Evolutionary conservation across 2,113 vertebrate genomes (phyloP).

Genomic region (Megaptera novaeangliae): DNA sequence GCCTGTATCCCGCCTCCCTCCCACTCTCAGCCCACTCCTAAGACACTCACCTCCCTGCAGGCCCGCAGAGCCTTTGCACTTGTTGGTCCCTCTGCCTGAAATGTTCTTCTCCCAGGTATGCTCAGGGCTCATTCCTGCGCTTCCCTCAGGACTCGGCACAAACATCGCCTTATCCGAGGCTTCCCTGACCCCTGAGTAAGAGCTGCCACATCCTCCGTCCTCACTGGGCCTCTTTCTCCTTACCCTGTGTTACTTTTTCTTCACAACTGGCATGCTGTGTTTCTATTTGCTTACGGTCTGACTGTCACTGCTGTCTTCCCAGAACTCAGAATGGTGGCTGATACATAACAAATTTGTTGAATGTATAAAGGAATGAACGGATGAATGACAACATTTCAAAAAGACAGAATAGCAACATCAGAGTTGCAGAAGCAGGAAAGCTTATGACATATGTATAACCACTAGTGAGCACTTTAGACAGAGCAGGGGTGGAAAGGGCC

Average conservation of each 20-base stretch:
- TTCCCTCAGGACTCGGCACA: background rate
- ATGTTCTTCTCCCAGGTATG: background rate
- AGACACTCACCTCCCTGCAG: background rate
- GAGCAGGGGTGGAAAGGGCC: background rate
- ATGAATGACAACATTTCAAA: background rate
- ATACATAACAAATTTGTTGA: background rate
- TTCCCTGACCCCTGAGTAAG: background rate
- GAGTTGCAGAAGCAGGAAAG: accelerated
- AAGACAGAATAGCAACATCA: accelerated
- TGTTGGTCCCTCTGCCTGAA: accelerated
- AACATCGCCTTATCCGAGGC: background rate
- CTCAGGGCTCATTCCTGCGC: accelerated
- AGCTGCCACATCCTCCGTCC: too few relatives aligned
- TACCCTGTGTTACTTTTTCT: accelerated
- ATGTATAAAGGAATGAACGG: background rate
- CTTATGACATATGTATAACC: accelerated
- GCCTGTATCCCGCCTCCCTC: background rate
- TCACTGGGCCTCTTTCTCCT: accelerated
- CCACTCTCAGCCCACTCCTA: background rate
- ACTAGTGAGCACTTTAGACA: background rate
- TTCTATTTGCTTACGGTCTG: background rate
- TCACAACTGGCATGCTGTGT: background rate
- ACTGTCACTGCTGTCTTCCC: background rate
- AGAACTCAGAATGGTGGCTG: background rate
- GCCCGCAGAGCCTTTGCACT: too few relatives aligned